Evolutionary conservation across 1,140 invertebrate genomes (phyloP).

Genomic region (Andrena cerasifolii): DNA sequence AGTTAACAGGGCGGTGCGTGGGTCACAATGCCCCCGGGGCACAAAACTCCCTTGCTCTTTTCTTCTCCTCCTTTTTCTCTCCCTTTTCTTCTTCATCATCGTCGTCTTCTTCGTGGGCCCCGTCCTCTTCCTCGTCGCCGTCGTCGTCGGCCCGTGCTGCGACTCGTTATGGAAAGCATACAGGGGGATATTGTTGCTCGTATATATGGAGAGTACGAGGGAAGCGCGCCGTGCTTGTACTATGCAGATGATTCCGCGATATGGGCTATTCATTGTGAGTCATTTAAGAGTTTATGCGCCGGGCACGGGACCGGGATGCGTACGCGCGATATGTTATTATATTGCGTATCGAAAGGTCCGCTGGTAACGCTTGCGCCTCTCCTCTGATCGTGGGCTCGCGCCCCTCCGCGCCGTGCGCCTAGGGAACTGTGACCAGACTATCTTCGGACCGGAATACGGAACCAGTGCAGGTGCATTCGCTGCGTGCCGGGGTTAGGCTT

Average conservation of each 20-base stretch:
- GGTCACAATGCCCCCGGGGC: slow-evolving; percentile 76
- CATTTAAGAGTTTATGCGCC: slow-evolving; percentile 73
- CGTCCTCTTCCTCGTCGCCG: slow-evolving; percentile 27
- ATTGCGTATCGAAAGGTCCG: slow-evolving; percentile 72
- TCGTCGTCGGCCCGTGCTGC: slow-evolving; percentile 40
- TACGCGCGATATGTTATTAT: slow-evolving; percentile 73
- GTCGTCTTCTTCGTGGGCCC: slow-evolving; percentile 38
- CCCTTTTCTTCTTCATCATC: slow-evolving; percentile 36
- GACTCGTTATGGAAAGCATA: slow-evolving; percentile 75
- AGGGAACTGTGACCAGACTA: not conserved
- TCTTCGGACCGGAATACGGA: slow-evolving; percentile 1
- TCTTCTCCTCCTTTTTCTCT: slow-evolving; percentile 9
- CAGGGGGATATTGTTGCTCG: slow-evolving; percentile 72
- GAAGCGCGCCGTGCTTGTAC: slow-evolving; percentile 70
- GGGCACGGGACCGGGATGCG: slow-evolving; percentile 49
- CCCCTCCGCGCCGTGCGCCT: slow-evolving; percentile 32
- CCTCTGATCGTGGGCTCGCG: slow-evolving; percentile 27
- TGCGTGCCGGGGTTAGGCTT: not conserved
- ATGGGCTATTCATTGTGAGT: slow-evolving; percentile 78
- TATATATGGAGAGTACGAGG: slow-evolving; percentile 71
- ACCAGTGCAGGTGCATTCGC: slow-evolving; percentile 14
- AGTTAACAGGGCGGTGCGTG: slow-evolving; percentile 77
- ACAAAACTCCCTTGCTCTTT: slow-evolving; percentile 29
- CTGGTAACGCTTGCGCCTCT: slow-evolving; percentile 16
- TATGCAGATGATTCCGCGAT: slow-evolving; percentile 80